These are phyloP conservation scores for Scolanthus callimorphus DNA, from an alignment of 92 coral and sea anemone genomes.

Conservation along the genomic window DNA sequence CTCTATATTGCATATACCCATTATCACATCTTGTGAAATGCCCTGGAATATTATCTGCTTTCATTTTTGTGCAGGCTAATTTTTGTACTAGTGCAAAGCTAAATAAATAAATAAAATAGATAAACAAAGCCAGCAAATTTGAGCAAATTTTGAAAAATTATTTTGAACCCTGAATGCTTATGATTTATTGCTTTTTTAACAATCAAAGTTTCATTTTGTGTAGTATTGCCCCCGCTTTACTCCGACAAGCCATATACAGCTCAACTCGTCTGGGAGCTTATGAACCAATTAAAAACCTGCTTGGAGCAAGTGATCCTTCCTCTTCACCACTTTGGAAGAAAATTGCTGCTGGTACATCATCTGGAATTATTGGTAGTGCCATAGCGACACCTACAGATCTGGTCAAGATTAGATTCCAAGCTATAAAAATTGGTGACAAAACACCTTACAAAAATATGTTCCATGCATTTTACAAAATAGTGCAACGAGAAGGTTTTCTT, in stretches of 20 bases:
- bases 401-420: constrained; percentile 88
- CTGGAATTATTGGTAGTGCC: constrained; percentile 95
- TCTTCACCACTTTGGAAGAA: constrained; percentile 92
- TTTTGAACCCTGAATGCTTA: no score
- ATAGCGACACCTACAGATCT: constrained; percentile 95
- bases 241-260: constrained; percentile 90
- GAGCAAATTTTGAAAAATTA: no score
- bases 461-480: constrained; percentile 82
- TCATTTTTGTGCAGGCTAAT: no score
- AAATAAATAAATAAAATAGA: no score
- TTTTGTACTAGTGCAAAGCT: no score
- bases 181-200: no score
- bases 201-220: no score
- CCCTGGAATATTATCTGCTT: no score
- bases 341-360: constrained; percentile 68
- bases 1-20: no score
- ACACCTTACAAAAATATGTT: constrained; percentile 78
- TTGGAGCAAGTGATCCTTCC: constrained; percentile 83
- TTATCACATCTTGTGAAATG: no score
- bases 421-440: constrained; percentile 53
- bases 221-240: constrained; percentile 86
- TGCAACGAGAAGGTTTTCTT: constrained; percentile 66
- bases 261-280: constrained; percentile 91
- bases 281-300: constrained; percentile 82
- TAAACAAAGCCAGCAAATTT: no score